Evolutionary conservation across 53 echinoderm and acorn worm genomes (phyloP), one percentile per base, ranked within the genome.

Genomic region (Actinopyga echinites): DNA sequence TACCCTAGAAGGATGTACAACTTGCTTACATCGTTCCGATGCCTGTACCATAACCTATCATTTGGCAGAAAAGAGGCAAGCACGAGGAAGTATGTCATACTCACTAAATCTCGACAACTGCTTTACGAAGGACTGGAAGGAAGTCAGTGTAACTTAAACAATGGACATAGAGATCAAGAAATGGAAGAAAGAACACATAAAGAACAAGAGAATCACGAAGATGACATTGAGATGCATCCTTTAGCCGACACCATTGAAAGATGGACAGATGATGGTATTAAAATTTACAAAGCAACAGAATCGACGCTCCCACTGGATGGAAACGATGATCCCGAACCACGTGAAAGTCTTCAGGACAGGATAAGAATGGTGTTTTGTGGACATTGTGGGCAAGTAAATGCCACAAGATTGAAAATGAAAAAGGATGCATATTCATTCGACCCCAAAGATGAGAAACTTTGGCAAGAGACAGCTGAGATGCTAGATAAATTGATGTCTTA

Each of bases 401-500:
- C 81, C 17, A 62, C 81, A 1, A 80, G 36, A 3, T 32, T 80
- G 7, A 80, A 59, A 23, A 11, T 62, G 42, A 80, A 59, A 8
- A 44, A 38, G 15, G 81, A 59, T 2, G 8, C 38, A 9, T 61
- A 31, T 35, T 28, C 60, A 1, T 59, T 80, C 23, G 81, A 80
- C 29, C 81, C 81, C 21, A 62, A 59, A 25, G 63, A 61, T 36
- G 81, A 61, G 10, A 59, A 21, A 10, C 81, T 80, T 2, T 80
- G 81, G 81, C 61, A 60, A 34, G 81, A 80, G 43, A 80, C 81
- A 15, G 61, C 59, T 20, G 24, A 21, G 2, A 8, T 80, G 3
- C 38, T 80, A 1, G 81, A 80, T 38, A 59, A 62, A 36, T n/a
- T 80, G 2, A 80, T 80, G 81, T 36, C 81, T 31, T 80, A 80